These are phyloP conservation scores for Copidosoma floridanum DNA, from an alignment of 1,140 invertebrate species.

Conservation along the genomic window DNA sequence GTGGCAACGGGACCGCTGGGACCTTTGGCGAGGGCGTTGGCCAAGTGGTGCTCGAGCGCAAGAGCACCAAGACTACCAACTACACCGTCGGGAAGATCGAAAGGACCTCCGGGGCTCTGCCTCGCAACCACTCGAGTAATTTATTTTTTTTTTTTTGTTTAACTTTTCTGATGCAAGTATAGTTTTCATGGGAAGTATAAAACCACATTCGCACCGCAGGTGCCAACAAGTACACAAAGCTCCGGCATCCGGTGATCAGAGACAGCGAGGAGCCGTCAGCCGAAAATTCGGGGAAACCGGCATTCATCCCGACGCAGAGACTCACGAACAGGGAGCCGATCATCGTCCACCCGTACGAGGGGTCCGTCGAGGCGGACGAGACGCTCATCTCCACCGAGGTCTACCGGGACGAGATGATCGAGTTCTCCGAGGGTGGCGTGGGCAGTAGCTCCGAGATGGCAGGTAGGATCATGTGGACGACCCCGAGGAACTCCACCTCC, in stretches of 20 bases:
- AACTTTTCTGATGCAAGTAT: too few species aligned
- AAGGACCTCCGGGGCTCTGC: conserved; percentile 21
- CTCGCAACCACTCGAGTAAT: background rate
- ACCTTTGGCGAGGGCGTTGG: background rate
- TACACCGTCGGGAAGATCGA: conserved; percentile 41
- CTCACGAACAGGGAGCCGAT: too few species aligned
- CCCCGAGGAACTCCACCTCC: conserved; percentile 25
- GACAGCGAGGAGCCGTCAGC: background rate
- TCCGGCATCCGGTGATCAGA: too few species aligned
- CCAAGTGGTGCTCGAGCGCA: conserved; percentile 25
- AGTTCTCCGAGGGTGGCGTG: conserved; percentile 29
- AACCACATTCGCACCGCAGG: too few species aligned
- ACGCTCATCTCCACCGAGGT: conserved; percentile 38
- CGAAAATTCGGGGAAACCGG: background rate
- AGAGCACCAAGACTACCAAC: conserved; percentile 35
- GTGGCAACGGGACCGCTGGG: background rate
- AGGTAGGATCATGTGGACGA: conserved; percentile 45
- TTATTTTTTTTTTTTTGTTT: too few species aligned
- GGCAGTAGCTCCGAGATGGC: conserved; percentile 25
- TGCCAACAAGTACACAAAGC: too few species aligned
- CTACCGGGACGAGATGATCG: conserved; percentile 31
- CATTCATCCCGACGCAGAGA: too few species aligned
- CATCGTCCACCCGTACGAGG: conserved; percentile 18
- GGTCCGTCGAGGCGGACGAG: conserved; percentile 34
- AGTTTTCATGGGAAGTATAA: too few species aligned